A percentile compares a stretch with the other conserved stretches of the same genome.
Conservation (phyloP, 1,140 invertebrate genomes). For the Cylas formicarius region DNA sequence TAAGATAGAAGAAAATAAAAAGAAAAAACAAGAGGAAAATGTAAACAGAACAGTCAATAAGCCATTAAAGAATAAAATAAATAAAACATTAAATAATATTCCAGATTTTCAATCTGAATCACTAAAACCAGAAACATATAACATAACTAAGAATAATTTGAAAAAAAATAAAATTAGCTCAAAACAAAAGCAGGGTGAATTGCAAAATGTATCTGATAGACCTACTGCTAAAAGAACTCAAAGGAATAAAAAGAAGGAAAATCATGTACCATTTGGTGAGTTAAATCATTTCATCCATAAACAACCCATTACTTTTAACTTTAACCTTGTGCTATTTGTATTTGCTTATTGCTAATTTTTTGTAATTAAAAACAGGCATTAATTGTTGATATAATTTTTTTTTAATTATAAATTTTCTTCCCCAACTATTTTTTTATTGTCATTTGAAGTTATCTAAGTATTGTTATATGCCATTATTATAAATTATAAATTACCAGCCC, state of each 20-base stretch:
- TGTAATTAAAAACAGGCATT: no score
- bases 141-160: constrained; percentile 29
- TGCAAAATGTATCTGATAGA: constrained; percentile 26
- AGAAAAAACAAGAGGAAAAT: constrained; percentile 44
- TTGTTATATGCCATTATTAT: no score
- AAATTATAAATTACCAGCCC: no score
- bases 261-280: constrained; percentile 34
- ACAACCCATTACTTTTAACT: constrained; percentile 1
- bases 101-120: constrained; percentile 27
- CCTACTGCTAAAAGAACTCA: constrained; percentile 36
- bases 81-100: constrained; percentile 33
- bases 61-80: constrained; percentile 41
- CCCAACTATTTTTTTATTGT: no score
- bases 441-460: no score
- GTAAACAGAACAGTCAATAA: constrained; percentile 37
- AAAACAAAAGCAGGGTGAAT: constrained; percentile 29
- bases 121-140: constrained; percentile 32
- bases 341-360: no score
- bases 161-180: constrained; percentile 31
- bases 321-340: no score
- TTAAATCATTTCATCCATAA: constrained; percentile 6
- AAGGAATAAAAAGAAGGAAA: constrained; percentile 33
- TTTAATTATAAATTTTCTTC: no score
- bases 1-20: constrained; percentile 31
- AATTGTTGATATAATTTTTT: no score